A percentile compares a stretch with the other conserved stretches of the same genome.
Conservation (phyloP, 2,113 vertebrate genomes). For the Poeciliopsis retropinna region DNA sequence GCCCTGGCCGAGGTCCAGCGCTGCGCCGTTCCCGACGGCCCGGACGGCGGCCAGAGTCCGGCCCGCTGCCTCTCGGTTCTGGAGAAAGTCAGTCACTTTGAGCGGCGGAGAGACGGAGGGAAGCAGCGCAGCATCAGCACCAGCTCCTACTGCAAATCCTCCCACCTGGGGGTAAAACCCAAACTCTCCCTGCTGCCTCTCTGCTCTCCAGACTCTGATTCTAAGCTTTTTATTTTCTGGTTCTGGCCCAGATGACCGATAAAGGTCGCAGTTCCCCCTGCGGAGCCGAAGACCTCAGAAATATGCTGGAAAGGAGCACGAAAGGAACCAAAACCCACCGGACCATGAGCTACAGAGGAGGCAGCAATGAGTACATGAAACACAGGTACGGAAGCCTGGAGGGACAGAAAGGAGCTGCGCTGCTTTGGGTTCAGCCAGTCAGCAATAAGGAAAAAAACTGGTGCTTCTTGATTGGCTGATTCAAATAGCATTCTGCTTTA, state of each 20-base stretch:
- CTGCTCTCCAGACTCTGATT: too few species aligned
- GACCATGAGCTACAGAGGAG: constrained; percentile 64
- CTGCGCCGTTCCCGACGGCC: constrained; percentile 61
- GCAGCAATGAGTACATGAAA: constrained; percentile 54
- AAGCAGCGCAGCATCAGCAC: constrained; percentile 71
- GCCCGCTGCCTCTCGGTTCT: constrained; percentile 85
- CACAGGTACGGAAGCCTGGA: constrained; percentile 52
- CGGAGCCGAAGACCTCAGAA: constrained; percentile 77
- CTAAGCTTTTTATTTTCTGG: constrained; percentile 8
- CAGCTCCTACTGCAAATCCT: constrained; percentile 33
- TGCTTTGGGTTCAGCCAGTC: too few species aligned
- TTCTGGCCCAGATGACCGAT: constrained; percentile 53
- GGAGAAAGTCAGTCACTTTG: constrained; percentile 91
- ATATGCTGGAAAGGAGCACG: constrained; percentile 67
- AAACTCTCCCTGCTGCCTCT: not conserved
- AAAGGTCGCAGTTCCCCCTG: constrained; percentile 42
- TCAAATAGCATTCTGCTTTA: too few species aligned
- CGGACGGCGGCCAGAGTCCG: constrained; percentile 57
- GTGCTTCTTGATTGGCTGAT: too few species aligned
- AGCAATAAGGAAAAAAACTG: too few species aligned
- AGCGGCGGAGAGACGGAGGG: constrained; percentile 83
- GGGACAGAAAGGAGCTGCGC: not conserved
- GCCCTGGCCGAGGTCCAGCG: constrained; percentile 75
- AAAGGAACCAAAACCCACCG: constrained; percentile 48
- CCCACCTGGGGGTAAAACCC: constrained; percentile 52